phyloP scores from a whole-genome alignment of 2,113 vertebrate genomes.

The Penelope pileata region DNA sequence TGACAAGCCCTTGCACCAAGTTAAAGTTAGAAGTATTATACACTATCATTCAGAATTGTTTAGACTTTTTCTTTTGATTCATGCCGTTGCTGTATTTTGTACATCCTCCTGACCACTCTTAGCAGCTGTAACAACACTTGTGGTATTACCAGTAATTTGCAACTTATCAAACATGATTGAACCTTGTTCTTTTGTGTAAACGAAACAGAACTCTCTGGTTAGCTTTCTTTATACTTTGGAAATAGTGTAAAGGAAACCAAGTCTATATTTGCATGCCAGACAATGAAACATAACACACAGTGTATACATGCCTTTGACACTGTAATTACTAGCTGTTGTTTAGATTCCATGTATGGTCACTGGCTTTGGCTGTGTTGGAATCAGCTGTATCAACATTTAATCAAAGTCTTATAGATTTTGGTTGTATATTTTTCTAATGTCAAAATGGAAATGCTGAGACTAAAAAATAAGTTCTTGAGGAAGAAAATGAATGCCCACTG shows the following conservation, averaged over 20 bases:
- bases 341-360: conserved; percentile 86
- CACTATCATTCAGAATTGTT: conserved; percentile 84
- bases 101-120: conserved; percentile 83
- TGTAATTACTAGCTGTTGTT: conserved; percentile 88
- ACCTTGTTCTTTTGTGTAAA: conserved; percentile 89
- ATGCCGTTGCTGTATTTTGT: conserved; percentile 82
- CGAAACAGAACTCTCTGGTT: conserved; percentile 85
- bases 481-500: conserved; percentile 76
- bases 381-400: conserved; percentile 93
- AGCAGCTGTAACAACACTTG: conserved; percentile 90
- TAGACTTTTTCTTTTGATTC: conserved; percentile 85
- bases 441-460: conserved; percentile 82
- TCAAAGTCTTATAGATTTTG: conserved; percentile 87
- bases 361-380: conserved; percentile 84
- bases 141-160: conserved; percentile 88
- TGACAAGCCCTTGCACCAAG: conserved; percentile 64
- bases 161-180: conserved; percentile 91
- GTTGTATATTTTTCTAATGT: conserved; percentile 88
- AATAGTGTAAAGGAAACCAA: conserved; percentile 84
- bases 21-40: conserved; percentile 80
- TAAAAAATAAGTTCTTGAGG: conserved; percentile 79
- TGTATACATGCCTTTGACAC: conserved; percentile 88
- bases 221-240: conserved; percentile 86
- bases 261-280: conserved; percentile 87
- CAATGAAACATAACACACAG: conserved; percentile 88